phyloP scores from a whole-genome alignment of 2,797 vertebrate species.

The Carapus acus region DNA sequence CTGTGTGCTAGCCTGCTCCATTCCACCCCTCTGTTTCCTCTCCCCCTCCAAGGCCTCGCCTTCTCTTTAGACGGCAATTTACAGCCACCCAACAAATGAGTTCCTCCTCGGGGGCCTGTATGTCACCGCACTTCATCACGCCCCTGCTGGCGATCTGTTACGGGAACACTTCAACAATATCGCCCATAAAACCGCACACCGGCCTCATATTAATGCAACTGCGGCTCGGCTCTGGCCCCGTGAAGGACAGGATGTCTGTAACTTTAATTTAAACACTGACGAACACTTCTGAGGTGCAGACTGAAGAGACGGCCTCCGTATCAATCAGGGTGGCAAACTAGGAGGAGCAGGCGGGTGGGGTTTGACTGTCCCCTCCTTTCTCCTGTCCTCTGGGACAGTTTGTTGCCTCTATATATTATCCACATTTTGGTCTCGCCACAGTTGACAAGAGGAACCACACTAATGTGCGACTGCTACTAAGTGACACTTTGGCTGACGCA shows the following conservation, averaged over 20 bases:
- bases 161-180: constrained; percentile 61
- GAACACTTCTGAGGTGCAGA: constrained; percentile 17
- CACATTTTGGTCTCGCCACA: background rate
- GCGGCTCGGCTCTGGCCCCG: constrained; percentile 30
- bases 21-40: constrained; percentile 17
- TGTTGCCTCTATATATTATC: constrained; percentile 7
- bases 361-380: constrained; percentile 21
- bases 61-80: constrained; percentile 63
- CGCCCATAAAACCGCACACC: constrained; percentile 64
- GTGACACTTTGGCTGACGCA: constrained; percentile 1
- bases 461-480: no score
- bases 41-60: constrained; percentile 50
- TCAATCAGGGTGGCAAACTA: constrained; percentile 35
- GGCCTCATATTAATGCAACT: constrained; percentile 56
- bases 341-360: constrained; percentile 30
- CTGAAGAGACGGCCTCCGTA: constrained; percentile 36
- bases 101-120: constrained; percentile 56
- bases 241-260: constrained; percentile 65
- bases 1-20: constrained; percentile 5
- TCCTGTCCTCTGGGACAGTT: constrained; percentile 27
- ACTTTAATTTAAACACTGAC: constrained; percentile 62
- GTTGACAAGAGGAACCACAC: no score
- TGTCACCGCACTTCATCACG: constrained; percentile 59
- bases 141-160: constrained; percentile 59
- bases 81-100: constrained; percentile 65